Evolutionary conservation across 2,888 invertebrate species (phyloP), one percentile per base, ranked within the genome.

Genomic region (Agrotis puta): DNA sequence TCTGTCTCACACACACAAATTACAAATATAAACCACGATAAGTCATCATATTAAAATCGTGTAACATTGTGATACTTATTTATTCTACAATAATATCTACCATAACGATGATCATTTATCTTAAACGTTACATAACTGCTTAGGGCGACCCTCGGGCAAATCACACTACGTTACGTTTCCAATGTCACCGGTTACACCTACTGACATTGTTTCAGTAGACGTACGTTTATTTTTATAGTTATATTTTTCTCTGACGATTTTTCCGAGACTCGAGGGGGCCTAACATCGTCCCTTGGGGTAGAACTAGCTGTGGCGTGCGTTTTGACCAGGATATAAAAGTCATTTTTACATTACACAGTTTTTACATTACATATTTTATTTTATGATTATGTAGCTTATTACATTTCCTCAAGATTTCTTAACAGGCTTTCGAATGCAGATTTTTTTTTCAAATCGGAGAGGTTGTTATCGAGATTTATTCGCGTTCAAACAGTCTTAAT

Each of bases 111-210:
- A 64, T 74, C 43, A 69, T 77, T 72, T 68, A 76, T 66, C 70
- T 73, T 54, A n/a, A 11, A 13, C 11, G 39, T 80, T 74, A 70
- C 74, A 61, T 74, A 74, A 80, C 57, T 43, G 14, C 24, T 0
- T 24, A 57, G 22, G 43, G 56, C 50, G 74, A 59, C 68, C 68
- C 70, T 65, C 70, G 50, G 39, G 50, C 45, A 73, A 67, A 77
- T 66, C 64, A 66, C 53, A 67, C 53, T 61, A 63, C 62, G 24
- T 70, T 58, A 33, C 24, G 43, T 57, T 67, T 59, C 51, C 72
- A 83, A 72, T 81, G 81, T 70, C 84, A 77, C 56, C 27, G 13
- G 43, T 45, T 59, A 70, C 63, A 66, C 56, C 51, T 48, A 73
- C 59, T 61, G 65, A 53, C 69, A 74, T 50, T 16, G 58, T 64